Evolutionary conservation across 2,113 vertebrate genomes (phyloP).

Genomic region (Microcebus murinus): DNA sequence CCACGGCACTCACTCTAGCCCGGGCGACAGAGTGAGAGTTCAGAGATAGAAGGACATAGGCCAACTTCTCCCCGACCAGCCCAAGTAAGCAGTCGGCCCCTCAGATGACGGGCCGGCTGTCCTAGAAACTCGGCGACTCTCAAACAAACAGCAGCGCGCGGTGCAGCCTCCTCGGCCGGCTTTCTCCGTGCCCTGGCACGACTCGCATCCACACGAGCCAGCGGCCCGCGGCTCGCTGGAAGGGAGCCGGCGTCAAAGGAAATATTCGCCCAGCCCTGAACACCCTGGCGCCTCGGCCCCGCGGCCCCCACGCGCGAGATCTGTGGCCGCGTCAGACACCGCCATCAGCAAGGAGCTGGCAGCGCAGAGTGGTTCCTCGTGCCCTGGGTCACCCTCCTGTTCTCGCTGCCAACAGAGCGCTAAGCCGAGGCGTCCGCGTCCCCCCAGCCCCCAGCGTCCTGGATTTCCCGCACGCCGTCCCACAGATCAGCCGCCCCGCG

Average conservation of each 20-base stretch:
- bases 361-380: neutral
- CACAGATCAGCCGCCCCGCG: neutral
- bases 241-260: constrained; percentile 39
- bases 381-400: neutral
- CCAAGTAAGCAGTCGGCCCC: neutral
- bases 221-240: neutral
- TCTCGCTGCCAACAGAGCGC: neutral
- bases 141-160: neutral
- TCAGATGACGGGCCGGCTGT: neutral
- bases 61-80: neutral
- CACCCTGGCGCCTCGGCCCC: neutral
- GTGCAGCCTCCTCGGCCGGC: neutral
- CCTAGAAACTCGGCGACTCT: neutral
- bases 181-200: too few species aligned
- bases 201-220: too few species aligned
- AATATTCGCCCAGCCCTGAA: constrained; percentile 9
- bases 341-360: constrained; percentile 11
- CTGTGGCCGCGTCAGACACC: neutral
- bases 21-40: too few species aligned
- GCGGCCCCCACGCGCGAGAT: neutral
- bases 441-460: neutral
- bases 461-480: neutral
- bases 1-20: too few species aligned
- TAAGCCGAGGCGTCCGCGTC: neutral
- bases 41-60: neutral